Evolutionary conservation across 2,797 vertebrate species (phyloP).

Genomic region (Gymnothorax reevesii): DNA sequence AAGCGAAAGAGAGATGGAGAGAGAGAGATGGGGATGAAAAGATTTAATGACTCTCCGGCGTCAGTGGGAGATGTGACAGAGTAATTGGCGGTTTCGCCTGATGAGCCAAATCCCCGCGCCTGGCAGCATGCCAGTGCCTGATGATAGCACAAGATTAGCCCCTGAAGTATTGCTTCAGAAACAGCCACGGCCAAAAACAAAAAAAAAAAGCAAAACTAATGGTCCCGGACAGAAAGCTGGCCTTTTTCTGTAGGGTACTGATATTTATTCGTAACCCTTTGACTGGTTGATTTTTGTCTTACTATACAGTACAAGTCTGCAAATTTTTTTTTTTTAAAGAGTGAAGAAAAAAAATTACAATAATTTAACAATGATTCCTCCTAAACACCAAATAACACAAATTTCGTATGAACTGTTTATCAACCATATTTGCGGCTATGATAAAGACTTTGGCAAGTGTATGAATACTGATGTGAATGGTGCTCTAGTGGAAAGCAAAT

Average conservation of each 20-base stretch:
- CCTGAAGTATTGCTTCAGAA: conserved; percentile 52
- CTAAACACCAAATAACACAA: too few species aligned
- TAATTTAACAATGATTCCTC: too few species aligned
- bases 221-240: conserved; percentile 39
- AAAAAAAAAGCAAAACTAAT: conserved; percentile 43
- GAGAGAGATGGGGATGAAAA: not conserved
- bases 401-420: too few species aligned
- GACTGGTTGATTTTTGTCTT: too few species aligned
- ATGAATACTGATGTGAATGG: too few species aligned
- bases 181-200: conserved; percentile 44
- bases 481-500: too few species aligned
- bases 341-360: too few species aligned
- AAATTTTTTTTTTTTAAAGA: too few species aligned
- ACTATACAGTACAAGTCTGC: too few species aligned
- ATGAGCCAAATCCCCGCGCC: conserved; percentile 57
- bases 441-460: too few species aligned
- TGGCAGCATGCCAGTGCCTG: conserved; percentile 56
- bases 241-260: conserved; percentile 20
- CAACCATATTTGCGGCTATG: too few species aligned
- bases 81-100: conserved; percentile 64
- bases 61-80: conserved; percentile 55
- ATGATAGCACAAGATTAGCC: conserved; percentile 65
- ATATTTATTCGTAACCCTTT: not conserved
- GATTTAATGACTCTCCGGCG: conserved; percentile 44
- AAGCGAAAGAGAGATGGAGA: conserved; percentile 15